Evolutionary conservation across 2,113 vertebrate genomes (phyloP), one percentile per base, ranked within the genome.

Genomic region (Xiphias gladius): DNA sequence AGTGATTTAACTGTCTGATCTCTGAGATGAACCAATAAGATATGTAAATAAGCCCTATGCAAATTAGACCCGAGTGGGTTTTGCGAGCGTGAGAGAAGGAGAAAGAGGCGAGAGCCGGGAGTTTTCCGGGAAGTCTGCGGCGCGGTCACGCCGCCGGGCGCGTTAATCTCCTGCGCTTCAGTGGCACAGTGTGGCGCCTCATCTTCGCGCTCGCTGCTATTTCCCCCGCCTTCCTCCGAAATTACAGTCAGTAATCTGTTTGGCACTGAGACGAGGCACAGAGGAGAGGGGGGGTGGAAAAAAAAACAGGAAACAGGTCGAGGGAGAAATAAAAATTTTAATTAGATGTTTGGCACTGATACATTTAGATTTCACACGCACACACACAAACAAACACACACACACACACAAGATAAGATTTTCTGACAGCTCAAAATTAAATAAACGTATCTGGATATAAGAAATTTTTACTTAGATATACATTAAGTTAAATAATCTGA

Each of bases 261-360:
- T 82, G 79, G 71, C 80, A 77, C 43, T 65, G 20, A 69, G 55
- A 73, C 35, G 17, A 81, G 68, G 65, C 64, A 37, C 63, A 65
- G 70, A 78, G 43, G 41, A 50, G 54, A 54, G 76, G 17, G 17
- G 3, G 10, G n/a, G 3, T 3, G 32, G 32, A 35, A 35, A n/a
- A 7, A 13, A 43, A 54, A 62, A 83, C 74, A 62, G 66, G 70
- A 82, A 69, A 14, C 77, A 24, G 39, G 30, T 52, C 76, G 41
- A 32, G 59, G 68, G 75, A 80, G 67, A 80, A 86, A 82, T 85
- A 67, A 90, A 88, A 70, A 78, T 67, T 91, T 93, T 93, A 89
- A 88, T 93, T 64, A 64, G 57, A 52, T 41, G 66, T 83, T 89
- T 86, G 81, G 73, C 83, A 80, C 43, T 28, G 78, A 80, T 75